Evolutionary conservation across 1,140 invertebrate genomes (phyloP).

Genomic region (Acromyrmex charruanus): DNA sequence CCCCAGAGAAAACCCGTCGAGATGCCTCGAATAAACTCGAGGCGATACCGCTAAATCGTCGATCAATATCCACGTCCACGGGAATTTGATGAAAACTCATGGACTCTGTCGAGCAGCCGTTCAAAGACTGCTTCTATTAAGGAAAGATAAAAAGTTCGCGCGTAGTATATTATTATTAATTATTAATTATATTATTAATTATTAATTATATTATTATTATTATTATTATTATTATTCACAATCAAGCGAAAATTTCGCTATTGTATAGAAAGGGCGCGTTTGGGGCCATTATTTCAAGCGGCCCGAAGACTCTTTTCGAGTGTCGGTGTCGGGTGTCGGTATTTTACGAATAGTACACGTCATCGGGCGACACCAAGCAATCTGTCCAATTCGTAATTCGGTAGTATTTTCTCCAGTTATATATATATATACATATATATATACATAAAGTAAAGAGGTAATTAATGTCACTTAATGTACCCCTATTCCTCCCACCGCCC

Average conservation of each 20-base stretch:
- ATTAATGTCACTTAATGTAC: conserved; percentile 85
- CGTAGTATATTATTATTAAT: conserved; percentile 72
- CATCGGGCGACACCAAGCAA: no score
- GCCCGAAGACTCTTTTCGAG: no score
- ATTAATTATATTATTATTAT: conserved; percentile 41
- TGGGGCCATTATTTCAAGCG: no score
- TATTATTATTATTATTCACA: no score
- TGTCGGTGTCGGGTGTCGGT: no score
- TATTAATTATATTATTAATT: conserved; percentile 65
- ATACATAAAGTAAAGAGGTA: conserved; percentile 79
- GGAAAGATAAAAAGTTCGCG: conserved; percentile 72
- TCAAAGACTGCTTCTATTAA: conserved; percentile 71
- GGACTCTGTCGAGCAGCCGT: conserved; percentile 70
- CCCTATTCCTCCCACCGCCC: neutral
- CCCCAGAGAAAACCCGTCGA: conserved; percentile 70
- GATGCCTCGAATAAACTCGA: neutral
- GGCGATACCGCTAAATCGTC: conserved; percentile 32
- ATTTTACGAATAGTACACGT: no score
- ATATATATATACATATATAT: conserved; percentile 77
- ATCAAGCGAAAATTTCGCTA: no score
- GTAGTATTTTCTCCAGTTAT: conserved; percentile 31
- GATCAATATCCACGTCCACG: conserved; percentile 45
- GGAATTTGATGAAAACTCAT: conserved; percentile 43
- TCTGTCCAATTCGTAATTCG: no score
- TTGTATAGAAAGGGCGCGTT: no score